Base-by-base conservation (phyloP, 1,140 invertebrate species). In the Halyomorpha halys region DNA sequence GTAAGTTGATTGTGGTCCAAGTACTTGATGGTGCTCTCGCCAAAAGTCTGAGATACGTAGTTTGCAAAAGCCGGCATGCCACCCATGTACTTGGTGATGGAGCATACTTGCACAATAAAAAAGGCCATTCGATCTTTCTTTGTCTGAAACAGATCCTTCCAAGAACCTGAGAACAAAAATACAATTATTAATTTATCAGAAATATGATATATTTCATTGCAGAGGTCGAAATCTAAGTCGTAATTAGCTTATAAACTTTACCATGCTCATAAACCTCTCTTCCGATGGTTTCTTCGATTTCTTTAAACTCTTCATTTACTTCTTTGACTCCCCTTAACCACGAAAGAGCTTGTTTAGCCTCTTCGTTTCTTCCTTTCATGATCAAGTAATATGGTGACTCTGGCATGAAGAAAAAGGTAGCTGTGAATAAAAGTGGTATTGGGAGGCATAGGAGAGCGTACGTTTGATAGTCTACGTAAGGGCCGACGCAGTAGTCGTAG, bases 311-410 rank as follows among this genome's bases (percentile, higher is more conserved):
- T 30, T 66, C 53, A 47, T 60, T 61, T 0, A 67, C 61, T 0
- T 65, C 49, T 39, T 45, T 60, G 30, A 54, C 44, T 1, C 65
- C 82, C 3, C 90, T 77, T 0, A 95, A 75, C 67, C 80, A 86
- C 59, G 79, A 76, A 65, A 94, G 73, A 8, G 85, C 76, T 3
- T 77, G 70, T 0, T 81, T 72, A 0, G 90, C 90, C 3, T 84
- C 82, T 11, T 79, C 74, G 45, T 79, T 77, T 27, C 81, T 77
- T 70, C 80, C 78, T 69, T 80, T 81, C 9, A 76, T 74, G 0
- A 89, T 74, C 44, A 85, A 76, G 66, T 81, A 90, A 63, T 83
- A 84, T 0, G 92, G 91, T 47, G 87, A 87, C 72, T 95, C 91
- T 0, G 91, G 91, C 77, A 91, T 85, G 53, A 83, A 82, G 9